Evolutionary conservation across 1,140 invertebrate genomes (phyloP).

Genomic region (Druon quercuslanigerum): DNA sequence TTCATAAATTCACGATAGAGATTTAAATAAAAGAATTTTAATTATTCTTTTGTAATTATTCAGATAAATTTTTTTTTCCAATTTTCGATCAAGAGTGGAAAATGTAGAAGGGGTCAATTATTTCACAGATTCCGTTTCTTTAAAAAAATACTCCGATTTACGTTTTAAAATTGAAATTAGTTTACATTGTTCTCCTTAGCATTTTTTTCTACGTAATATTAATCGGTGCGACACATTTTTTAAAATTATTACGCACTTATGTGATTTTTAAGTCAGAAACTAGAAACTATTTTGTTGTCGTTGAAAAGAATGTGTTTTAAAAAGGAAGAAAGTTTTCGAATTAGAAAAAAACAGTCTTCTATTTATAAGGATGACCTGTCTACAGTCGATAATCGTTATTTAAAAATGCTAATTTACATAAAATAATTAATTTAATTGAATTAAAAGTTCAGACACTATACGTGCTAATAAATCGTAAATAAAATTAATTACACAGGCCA

Average conservation of each 20-base stretch:
- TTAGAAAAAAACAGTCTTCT: too few species aligned
- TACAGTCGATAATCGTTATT: too few species aligned
- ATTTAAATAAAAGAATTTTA: too few species aligned
- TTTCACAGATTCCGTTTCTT: not conserved
- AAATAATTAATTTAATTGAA: not conserved
- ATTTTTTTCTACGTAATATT: not conserved
- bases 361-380: too few species aligned
- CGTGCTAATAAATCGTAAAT: too few species aligned
- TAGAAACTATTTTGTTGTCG: not conserved
- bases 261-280: constrained; percentile 5
- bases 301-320: not conserved
- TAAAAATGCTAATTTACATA: not conserved
- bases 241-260: constrained; percentile 13
- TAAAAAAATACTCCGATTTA: constrained; percentile 13
- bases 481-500: too few species aligned
- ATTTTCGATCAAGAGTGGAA: not conserved
- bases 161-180: constrained; percentile 13
- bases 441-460: too few species aligned
- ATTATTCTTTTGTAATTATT: too few species aligned
- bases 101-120: not conserved
- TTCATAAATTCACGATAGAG: too few species aligned
- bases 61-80: too few species aligned
- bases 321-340: not conserved
- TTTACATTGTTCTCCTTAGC: not conserved
- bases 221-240: constrained; percentile 17